phyloP scores from a whole-genome alignment of 2,797 vertebrate genomes.

The Arctocebus calabarensis region DNA sequence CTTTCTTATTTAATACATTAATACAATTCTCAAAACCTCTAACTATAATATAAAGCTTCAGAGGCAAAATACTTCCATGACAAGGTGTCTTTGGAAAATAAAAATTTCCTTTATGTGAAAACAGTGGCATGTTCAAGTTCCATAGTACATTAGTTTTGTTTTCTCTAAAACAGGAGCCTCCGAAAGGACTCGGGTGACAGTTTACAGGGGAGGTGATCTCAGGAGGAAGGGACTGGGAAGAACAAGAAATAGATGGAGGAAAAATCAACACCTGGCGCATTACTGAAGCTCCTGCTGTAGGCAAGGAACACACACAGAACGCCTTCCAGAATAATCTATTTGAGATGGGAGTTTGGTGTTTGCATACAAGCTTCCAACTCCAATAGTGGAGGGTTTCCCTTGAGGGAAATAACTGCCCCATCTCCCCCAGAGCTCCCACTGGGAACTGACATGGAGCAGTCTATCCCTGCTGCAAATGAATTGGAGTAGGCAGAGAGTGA shows the following conservation, averaged over 20 bases:
- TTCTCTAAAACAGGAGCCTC: neutral
- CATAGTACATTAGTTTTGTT: neutral
- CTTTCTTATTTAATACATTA: neutral
- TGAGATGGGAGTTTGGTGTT: neutral
- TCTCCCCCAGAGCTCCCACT: neutral
- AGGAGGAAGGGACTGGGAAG: neutral
- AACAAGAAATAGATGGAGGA: neutral
- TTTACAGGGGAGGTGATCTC: neutral
- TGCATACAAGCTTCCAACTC: neutral
- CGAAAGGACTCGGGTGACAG: neutral
- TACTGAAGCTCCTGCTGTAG: neutral
- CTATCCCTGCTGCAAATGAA: neutral
- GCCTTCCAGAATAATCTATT: neutral
- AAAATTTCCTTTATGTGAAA: neutral
- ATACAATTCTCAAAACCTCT: neutral
- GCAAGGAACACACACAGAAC: neutral
- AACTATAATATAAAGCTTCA: neutral
- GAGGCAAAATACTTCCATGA: neutral
- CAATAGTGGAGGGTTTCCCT: neutral
- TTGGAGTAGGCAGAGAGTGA: neutral
- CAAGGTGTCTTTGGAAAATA: neutral
- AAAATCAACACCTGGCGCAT: neutral
- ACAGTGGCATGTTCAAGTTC: neutral
- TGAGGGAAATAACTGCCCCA: neutral
- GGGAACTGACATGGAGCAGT: neutral